phyloP scores from a whole-genome alignment of 2,888 invertebrate species.

The Leptinotarsa rubiginosa region DNA sequence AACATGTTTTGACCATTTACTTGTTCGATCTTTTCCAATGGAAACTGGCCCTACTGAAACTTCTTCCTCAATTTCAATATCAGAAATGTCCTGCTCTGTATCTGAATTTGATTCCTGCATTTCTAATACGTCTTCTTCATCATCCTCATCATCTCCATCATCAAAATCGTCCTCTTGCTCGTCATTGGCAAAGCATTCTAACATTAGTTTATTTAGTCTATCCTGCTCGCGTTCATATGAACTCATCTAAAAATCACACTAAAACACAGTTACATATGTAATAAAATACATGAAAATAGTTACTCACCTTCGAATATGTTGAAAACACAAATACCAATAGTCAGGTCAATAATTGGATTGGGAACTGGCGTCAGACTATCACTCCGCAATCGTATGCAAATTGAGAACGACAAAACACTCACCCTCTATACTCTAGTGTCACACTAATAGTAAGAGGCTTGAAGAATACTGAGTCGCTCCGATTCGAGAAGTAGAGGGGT shows the following conservation, averaged over 20 bases:
- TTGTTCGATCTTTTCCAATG: slow-evolving; percentile 23
- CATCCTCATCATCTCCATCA: slow-evolving; percentile 28
- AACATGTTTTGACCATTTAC: slow-evolving; percentile 29
- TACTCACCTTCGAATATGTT: slow-evolving; percentile 12
- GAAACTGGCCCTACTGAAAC: slow-evolving; percentile 18
- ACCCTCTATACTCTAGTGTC: neutral
- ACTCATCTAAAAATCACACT: neutral
- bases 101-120: slow-evolving; percentile 24
- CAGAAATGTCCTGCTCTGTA: slow-evolving; percentile 30
- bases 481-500: slow-evolving; percentile 22
- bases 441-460: slow-evolving; percentile 8
- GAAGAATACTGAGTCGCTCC: slow-evolving; percentile 12
- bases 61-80: slow-evolving; percentile 24
- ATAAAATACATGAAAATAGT: slow-evolving; percentile 21
- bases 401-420: slow-evolving; percentile 13
- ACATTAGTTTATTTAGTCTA: slow-evolving; percentile 31
- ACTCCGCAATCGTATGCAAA: slow-evolving; percentile 21
- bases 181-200: slow-evolving; percentile 28
- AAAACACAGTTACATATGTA: neutral
- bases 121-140: slow-evolving; percentile 24
- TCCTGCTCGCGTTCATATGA: slow-evolving; percentile 13
- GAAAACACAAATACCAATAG: slow-evolving; percentile 19
- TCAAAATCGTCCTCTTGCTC: slow-evolving; percentile 24
- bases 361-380: slow-evolving; percentile 14
- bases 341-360: slow-evolving; percentile 17